phyloP scores from a whole-genome alignment of 2,888 invertebrate species.

The Pristionchus arcanus region DNA sequence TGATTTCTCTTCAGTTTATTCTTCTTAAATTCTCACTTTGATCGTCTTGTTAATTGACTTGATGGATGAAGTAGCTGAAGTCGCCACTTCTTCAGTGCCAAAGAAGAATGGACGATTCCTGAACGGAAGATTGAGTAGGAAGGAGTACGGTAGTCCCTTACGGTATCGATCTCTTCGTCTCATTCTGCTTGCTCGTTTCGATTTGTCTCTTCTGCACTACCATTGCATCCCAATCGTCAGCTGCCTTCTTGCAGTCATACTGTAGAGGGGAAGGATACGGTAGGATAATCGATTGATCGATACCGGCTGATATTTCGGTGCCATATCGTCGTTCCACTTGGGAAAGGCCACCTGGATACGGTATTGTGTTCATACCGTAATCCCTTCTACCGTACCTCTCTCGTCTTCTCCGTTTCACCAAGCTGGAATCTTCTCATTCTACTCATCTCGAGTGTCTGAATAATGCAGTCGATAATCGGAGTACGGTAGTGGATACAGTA shows the following conservation, averaged over 20 bases:
- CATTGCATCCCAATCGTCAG: conserved; percentile 31
- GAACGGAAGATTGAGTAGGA: not conserved
- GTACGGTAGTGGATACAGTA: not conserved
- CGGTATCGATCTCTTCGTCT: conserved; percentile 24
- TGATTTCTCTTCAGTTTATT: not conserved
- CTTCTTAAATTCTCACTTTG: not conserved
- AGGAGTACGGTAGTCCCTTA: conserved; percentile 3
- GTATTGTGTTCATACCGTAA: not conserved
- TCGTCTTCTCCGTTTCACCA: conserved; percentile 42
- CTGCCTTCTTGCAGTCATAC: conserved; percentile 28
- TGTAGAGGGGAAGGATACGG: not conserved
- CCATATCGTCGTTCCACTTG: conserved; percentile 23
- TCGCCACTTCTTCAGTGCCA: conserved; percentile 28
- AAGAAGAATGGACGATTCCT: conserved; percentile 53
- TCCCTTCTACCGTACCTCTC: conserved; percentile 34
- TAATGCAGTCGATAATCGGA: not conserved
- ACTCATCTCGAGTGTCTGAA: not conserved
- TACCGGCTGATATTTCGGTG: conserved; percentile 14
- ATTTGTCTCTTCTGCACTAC: not conserved
- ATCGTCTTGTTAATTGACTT: not conserved
- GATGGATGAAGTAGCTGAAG: not conserved
- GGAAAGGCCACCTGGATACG: conserved; percentile 23
- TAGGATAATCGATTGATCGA: not conserved
- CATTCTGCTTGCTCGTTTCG: not conserved
- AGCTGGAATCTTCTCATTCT: not conserved